Evolutionary conservation across 2,888 invertebrate genomes (phyloP).

Genomic region (Anticlea derivata): DNA sequence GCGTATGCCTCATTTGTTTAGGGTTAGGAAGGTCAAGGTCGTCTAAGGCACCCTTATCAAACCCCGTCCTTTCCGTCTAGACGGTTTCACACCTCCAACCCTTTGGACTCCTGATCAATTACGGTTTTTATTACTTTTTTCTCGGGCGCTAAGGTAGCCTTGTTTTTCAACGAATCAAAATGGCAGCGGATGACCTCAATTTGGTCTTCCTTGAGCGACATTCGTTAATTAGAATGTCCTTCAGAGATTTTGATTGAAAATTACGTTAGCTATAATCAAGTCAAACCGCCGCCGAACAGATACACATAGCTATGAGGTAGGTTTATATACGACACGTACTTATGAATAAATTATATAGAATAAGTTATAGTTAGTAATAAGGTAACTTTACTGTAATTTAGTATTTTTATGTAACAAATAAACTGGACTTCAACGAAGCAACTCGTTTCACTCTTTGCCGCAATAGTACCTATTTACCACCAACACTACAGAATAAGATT

Average conservation of each 20-base stretch:
- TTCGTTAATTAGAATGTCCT: slow-evolving; percentile 41
- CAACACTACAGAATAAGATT: no score
- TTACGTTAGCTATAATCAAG: no score
- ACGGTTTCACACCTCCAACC: slow-evolving; percentile 79
- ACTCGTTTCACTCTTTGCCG: no score
- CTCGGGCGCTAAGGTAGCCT: slow-evolving; percentile 19
- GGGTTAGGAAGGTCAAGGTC: slow-evolving; percentile 79
- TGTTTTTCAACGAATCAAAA: slow-evolving; percentile 12
- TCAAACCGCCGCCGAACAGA: no score
- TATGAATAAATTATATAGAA: no score
- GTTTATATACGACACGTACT: no score
- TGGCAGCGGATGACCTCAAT: slow-evolving; percentile 21
- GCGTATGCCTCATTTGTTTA: slow-evolving; percentile 75
- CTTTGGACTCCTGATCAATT: slow-evolving; percentile 71
- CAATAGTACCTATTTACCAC: no score
- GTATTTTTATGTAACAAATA: no score
- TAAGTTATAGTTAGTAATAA: no score
- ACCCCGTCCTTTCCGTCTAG: slow-evolving; percentile 79
- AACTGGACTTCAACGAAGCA: no score
- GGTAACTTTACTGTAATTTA: no score
- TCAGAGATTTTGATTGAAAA: slow-evolving; percentile 17
- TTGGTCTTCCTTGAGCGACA: slow-evolving; percentile 18
- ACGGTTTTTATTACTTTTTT: slow-evolving; percentile 56
- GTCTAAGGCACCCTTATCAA: slow-evolving; percentile 77
- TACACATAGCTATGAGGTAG: no score